These are phyloP conservation scores for Orthonevra nobilis DNA, from an alignment of 2,888 invertebrate species.

Conservation along the genomic window DNA sequence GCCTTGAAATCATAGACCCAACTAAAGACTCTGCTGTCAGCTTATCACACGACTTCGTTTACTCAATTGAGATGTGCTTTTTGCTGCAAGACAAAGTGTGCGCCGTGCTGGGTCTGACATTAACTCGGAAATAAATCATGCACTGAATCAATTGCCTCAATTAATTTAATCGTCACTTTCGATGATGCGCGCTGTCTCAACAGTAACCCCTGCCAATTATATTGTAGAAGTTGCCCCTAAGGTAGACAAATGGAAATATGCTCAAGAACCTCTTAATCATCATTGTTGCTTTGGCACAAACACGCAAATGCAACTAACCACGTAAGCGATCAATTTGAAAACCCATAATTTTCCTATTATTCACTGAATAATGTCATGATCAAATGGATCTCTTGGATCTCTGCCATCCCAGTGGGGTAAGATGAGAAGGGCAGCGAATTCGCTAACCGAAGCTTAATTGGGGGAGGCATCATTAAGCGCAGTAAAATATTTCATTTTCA, in stretches of 20 bases:
- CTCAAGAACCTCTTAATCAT: constrained; percentile 40
- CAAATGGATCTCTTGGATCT: constrained; percentile 49
- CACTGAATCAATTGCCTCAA: constrained; percentile 63
- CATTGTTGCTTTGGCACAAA: not conserved
- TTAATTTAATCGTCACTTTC: constrained; percentile 67
- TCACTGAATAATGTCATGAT: constrained; percentile 70
- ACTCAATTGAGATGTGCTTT: constrained; percentile 31
- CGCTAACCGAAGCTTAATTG: constrained; percentile 46
- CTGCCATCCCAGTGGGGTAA: not conserved
- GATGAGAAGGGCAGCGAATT: constrained; percentile 20
- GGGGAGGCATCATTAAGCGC: constrained; percentile 13
- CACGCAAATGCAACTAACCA: constrained; percentile 29
- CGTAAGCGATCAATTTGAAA: constrained; percentile 65
- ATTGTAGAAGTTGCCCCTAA: constrained; percentile 37
- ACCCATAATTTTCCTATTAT: constrained; percentile 68
- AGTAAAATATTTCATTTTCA: constrained; percentile 59
- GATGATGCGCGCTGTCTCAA: constrained; percentile 45
- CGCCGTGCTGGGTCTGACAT: constrained; percentile 39
- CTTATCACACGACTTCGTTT: constrained; percentile 17
- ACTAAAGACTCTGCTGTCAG: not conserved
- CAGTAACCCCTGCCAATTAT: constrained; percentile 14
- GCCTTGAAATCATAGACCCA: not conserved
- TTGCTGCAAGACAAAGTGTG: constrained; percentile 20
- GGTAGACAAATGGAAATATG: constrained; percentile 14
- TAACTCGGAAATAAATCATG: constrained; percentile 58